These are phyloP conservation scores for Mus spicilegus DNA, from an alignment of 2,113 vertebrate genomes.

Conservation along the genomic window DNA sequence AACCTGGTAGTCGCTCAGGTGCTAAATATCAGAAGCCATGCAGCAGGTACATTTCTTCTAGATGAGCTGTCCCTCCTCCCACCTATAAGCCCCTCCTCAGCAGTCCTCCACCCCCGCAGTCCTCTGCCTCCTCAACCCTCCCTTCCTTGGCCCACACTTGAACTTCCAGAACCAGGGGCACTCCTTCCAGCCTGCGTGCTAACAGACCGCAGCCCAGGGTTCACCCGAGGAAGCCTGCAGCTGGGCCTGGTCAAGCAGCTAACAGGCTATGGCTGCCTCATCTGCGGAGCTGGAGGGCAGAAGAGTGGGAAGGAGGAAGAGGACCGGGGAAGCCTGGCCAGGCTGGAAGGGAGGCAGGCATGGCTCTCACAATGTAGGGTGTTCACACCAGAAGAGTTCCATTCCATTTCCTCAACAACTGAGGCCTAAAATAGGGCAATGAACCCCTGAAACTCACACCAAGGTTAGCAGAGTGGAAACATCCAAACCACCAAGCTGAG, in stretches of 20 bases:
- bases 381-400: not conserved
- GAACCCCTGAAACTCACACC: not conserved
- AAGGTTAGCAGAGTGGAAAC: not conserved
- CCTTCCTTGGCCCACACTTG: too few relatives aligned
- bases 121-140: not conserved
- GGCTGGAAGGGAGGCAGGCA: not conserved
- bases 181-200: too few relatives aligned
- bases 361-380: not conserved
- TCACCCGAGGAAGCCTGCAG: not conserved
- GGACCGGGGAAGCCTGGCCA: not conserved
- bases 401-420: not conserved
- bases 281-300: not conserved
- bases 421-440: not conserved
- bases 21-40: not conserved
- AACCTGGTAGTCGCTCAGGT: not conserved
- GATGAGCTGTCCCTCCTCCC: not conserved
- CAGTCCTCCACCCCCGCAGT: not conserved
- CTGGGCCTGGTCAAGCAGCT: not conserved
- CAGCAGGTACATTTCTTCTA: not conserved
- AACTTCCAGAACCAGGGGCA: too few relatives aligned
- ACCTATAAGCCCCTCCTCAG: not conserved
- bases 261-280: not conserved
- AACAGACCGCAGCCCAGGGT: too few relatives aligned
- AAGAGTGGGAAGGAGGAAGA: not conserved
- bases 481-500: not conserved